These are phyloP conservation scores for Mesocentrotus franciscanus DNA, from an alignment of 53 echinoderm and acorn worm species.

Conservation along the genomic window DNA sequence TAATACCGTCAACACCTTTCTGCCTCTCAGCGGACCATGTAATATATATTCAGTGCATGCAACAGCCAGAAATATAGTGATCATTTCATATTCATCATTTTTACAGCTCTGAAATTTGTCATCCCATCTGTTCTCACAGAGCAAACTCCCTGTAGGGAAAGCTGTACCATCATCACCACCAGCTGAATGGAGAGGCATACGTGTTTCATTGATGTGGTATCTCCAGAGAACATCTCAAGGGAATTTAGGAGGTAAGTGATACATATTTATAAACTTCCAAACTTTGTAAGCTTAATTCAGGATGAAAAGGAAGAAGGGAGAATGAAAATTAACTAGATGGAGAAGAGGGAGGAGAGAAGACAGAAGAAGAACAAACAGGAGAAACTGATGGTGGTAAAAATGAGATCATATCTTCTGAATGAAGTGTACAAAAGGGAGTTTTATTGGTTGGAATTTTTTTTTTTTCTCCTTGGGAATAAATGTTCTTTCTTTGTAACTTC, in stretches of 20 bases:
- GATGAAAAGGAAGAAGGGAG: no score
- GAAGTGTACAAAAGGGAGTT: no score
- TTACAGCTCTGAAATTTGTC: background rate
- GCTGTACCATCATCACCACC: background rate
- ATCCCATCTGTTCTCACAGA: conserved; percentile 29
- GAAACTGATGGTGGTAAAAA: no score
- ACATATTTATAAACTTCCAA: background rate
- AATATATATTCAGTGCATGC: conserved; percentile 36
- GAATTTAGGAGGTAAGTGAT: background rate
- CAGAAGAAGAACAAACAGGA: no score
- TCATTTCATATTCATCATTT: conserved; percentile 29
- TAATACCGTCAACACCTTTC: background rate
- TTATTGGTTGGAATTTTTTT: no score
- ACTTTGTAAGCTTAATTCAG: no score
- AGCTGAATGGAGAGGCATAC: background rate
- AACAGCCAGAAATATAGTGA: background rate
- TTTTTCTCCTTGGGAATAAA: no score
- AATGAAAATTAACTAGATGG: no score
- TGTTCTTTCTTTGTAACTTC: no score
- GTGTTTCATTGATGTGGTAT: background rate
- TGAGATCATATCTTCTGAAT: no score
- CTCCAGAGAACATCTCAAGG: background rate
- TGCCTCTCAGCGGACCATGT: background rate
- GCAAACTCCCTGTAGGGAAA: background rate
- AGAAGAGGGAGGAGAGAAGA: no score